Evolutionary conservation across 1,140 invertebrate genomes (phyloP), one percentile per base, ranked within the genome.

Genomic region (Drosophila seguyi): DNA sequence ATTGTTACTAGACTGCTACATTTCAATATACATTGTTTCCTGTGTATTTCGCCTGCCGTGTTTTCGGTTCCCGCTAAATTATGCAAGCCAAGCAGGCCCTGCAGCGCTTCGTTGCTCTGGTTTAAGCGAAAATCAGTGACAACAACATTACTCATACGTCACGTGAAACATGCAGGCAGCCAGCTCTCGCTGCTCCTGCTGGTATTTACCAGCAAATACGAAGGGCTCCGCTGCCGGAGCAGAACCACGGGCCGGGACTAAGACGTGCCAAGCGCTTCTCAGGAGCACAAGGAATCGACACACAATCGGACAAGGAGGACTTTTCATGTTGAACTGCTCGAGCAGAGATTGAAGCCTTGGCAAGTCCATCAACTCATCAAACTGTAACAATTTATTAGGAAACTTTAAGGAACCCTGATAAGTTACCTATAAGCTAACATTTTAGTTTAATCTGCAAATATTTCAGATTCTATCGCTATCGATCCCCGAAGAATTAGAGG

Each of bases 91-190:
- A 42, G 78, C 68, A 60, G 60, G 71, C 45, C 68, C 74, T 61
- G 58, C 71, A 69, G 39, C 57, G 65, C 20, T 68, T 41, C 47
- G 16, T 47, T 67, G 78, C 78, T 78, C 69, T 68, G 79, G 67
- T 75, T 83, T 66, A 80, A 84, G 76, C 83, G 62, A 84, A 90
- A 90, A 90, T 88, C 85, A 84, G 77, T 85, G 84, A 66, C 65
- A 90, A 88, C 84, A 88, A 83, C 84, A 88, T 88, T 88, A 90
- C 84, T 88, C 85, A 88, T 90, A 90, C 73, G 84, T 78, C 85
- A 79, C 68, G 77, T 80, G 76, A 66, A 67, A 78, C 85, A 78
- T 61, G 75, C 50, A 31, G 63, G 65, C 53, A 44, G 38, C 55
- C 52, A 57, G 29, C 41, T 38, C 10, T 25, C 27, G 34, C 36